phyloP scores from a whole-genome alignment of 1,140 invertebrate species.

The Drosophila chauvacae region DNA sequence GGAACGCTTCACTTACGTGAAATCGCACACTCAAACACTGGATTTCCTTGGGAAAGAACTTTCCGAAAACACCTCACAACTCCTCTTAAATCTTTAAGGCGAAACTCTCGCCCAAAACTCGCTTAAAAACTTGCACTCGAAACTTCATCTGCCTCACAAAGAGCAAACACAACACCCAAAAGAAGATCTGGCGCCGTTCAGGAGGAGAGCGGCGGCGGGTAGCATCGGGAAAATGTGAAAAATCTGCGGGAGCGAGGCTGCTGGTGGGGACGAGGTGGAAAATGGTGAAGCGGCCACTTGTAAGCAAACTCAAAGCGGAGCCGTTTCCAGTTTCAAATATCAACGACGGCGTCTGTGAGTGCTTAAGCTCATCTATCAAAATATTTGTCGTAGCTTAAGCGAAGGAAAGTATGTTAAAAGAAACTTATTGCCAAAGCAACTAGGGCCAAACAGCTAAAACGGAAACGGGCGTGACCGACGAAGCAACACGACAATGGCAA shows the following conservation, averaged over 20 bases:
- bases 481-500: slow-evolving; percentile 8
- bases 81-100: slow-evolving; percentile 41
- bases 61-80: slow-evolving; percentile 25
- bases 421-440: slow-evolving; percentile 39
- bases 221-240: slow-evolving; percentile 12
- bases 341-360: slow-evolving; percentile 53
- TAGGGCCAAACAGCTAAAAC: slow-evolving; percentile 1
- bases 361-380: slow-evolving; percentile 66
- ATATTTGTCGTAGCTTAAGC: slow-evolving; percentile 60
- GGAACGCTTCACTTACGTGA: neutral
- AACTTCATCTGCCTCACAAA: slow-evolving; percentile 50
- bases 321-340: slow-evolving; percentile 57
- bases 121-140: slow-evolving; percentile 47
- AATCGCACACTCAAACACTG: slow-evolving; percentile 25
- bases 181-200: slow-evolving; percentile 30
- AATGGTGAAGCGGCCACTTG: slow-evolving; percentile 46
- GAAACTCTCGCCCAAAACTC: slow-evolving; percentile 33
- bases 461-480: neutral
- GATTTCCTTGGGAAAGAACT: slow-evolving; percentile 8
- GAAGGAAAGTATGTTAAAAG: slow-evolving; percentile 44
- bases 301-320: slow-evolving; percentile 49
- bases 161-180: slow-evolving; percentile 49
- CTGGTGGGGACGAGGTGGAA: slow-evolving; percentile 8
- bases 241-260: slow-evolving; percentile 13
- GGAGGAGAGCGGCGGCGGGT: neutral